Percentiles rank a stretch among this genome's conserved stretches.
phyloP scores from a whole-genome alignment of 2,113 vertebrate genomes.

The Anguilla rostrata region DNA sequence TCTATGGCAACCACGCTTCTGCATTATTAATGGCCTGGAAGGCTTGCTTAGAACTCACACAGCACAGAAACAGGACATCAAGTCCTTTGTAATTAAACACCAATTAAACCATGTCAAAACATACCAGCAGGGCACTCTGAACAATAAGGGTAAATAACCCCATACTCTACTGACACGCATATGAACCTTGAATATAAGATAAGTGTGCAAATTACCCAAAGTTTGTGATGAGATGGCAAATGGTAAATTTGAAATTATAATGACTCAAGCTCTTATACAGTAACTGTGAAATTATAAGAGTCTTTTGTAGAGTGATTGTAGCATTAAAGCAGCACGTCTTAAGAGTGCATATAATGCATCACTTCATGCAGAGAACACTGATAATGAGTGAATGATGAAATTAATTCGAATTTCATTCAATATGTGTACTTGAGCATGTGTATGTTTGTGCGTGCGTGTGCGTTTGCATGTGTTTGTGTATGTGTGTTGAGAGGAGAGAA shows the following conservation, averaged over 20 bases:
- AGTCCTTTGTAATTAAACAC: slow-evolving; percentile 68
- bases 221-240: slow-evolving; percentile 60
- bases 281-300: slow-evolving; percentile 57
- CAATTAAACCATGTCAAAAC: slow-evolving; percentile 70
- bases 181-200: no score
- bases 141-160: no score
- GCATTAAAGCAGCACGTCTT: slow-evolving; percentile 57
- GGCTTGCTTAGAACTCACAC: slow-evolving; percentile 69
- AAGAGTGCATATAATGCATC: slow-evolving; percentile 59
- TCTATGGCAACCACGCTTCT: slow-evolving; percentile 57
- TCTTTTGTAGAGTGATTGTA: slow-evolving; percentile 53
- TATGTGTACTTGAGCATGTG: slow-evolving; percentile 18
- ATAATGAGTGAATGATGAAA: no score
- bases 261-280: no score
- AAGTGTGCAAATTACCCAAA: background rate
- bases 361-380: slow-evolving; percentile 50
- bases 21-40: slow-evolving; percentile 72
- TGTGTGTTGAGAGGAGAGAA: slow-evolving; percentile 19
- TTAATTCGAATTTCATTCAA: slow-evolving; percentile 38
- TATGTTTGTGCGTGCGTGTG: background rate
- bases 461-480: background rate
- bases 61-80: slow-evolving; percentile 58
- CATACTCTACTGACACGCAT: slow-evolving; percentile 45
- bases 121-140: slow-evolving; percentile 58
- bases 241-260: slow-evolving; percentile 28